phyloP scores from a whole-genome alignment of 2,888 invertebrate genomes.

The Oscheius sp. region DNA sequence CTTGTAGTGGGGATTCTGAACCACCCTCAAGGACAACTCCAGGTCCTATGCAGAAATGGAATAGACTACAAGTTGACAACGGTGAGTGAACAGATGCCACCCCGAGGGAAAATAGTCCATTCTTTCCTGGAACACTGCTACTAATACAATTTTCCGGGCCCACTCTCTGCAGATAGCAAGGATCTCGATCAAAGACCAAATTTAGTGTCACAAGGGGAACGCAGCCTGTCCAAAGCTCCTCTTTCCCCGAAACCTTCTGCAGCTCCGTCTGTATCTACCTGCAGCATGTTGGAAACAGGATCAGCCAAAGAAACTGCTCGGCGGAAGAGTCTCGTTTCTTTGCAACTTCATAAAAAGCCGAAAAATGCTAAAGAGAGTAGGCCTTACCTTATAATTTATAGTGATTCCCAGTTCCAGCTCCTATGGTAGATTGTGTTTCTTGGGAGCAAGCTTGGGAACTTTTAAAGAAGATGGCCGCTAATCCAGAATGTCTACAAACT shows the following conservation, averaged over 20 bases:
- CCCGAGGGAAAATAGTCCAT: background rate
- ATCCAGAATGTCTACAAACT: slow-evolving; percentile 78
- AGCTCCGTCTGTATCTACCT: slow-evolving; percentile 69
- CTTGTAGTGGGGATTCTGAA: slow-evolving; percentile 58
- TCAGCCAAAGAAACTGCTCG: slow-evolving; percentile 62
- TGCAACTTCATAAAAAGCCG: slow-evolving; percentile 66
- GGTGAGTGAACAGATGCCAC: slow-evolving; percentile 40
- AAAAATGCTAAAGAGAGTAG: slow-evolving; percentile 54
- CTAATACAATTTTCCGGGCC: slow-evolving; percentile 18
- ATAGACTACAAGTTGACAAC: slow-evolving; percentile 64
- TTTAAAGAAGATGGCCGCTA: slow-evolving; percentile 77
- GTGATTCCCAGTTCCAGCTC: slow-evolving; percentile 50
- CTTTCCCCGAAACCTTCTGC: slow-evolving; percentile 72
- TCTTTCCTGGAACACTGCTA: slow-evolving; percentile 20
- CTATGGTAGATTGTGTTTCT: slow-evolving; percentile 61
- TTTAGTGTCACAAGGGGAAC: slow-evolving; percentile 63
- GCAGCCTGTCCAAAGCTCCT: slow-evolving; percentile 63
- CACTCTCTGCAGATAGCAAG: background rate
- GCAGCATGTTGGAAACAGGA: slow-evolving; percentile 67
- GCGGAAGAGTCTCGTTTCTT: slow-evolving; percentile 68
- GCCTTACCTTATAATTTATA: slow-evolving; percentile 13
- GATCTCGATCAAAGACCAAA: slow-evolving; percentile 1
- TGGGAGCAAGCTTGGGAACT: slow-evolving; percentile 77
- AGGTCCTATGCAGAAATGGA: slow-evolving; percentile 53
- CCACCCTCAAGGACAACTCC: slow-evolving; percentile 54